phyloP scores from a whole-genome alignment of 2,113 vertebrate genomes.

The Catharus fuscescens region DNA sequence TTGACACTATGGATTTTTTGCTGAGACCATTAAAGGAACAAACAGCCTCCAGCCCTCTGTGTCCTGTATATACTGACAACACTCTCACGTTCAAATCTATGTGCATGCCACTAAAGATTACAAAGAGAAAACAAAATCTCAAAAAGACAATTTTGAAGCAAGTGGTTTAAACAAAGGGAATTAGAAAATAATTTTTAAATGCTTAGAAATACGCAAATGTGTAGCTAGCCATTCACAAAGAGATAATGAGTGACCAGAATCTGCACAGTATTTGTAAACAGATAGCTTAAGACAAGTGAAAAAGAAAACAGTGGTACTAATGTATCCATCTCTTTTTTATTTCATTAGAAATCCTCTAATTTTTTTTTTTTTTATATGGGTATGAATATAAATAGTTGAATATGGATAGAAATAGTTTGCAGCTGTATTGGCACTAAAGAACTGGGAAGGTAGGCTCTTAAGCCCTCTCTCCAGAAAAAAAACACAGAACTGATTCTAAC shows the following conservation, averaged over 20 bases:
- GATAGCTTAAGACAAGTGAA: neutral
- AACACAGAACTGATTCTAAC: neutral
- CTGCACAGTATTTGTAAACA: neutral
- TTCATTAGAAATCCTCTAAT: rapidly evolving
- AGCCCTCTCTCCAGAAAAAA: neutral
- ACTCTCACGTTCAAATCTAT: neutral
- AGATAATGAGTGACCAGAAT: neutral
- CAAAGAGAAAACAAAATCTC: neutral
- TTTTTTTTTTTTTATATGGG: neutral
- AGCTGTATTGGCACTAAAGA: neutral
- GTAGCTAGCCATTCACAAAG: neutral
- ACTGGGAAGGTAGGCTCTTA: neutral
- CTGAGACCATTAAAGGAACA: neutral
- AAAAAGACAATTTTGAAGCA: neutral
- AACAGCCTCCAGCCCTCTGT: neutral
- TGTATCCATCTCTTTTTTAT: neutral
- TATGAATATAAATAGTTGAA: neutral
- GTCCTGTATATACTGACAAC: neutral
- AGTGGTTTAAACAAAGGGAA: neutral
- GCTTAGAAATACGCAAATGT: neutral
- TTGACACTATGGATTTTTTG: neutral
- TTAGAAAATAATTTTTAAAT: neutral
- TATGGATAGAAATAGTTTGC: neutral
- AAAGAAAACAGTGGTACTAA: neutral
- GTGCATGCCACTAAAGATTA: neutral